phyloP scores from a whole-genome alignment of 2,797 vertebrate genomes.

The Xiphophorus birchmanni region DNA sequence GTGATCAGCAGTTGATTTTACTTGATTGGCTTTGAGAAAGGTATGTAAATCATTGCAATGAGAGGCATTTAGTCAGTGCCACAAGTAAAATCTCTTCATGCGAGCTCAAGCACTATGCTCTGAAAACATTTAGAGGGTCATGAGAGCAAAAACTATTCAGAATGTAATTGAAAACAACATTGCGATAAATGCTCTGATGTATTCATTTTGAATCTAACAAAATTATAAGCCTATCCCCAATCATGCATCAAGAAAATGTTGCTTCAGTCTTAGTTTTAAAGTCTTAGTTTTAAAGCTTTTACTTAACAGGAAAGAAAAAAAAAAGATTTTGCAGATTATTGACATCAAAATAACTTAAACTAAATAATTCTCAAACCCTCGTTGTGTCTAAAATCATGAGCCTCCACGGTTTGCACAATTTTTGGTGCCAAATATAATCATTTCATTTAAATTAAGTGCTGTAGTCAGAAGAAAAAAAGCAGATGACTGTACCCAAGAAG shows the following conservation, averaged over 20 bases:
- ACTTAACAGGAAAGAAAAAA: not conserved
- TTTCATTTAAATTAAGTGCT: slow-evolving; percentile 7
- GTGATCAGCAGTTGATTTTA: slow-evolving; percentile 29
- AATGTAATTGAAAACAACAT: not conserved
- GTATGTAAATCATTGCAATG: slow-evolving; percentile 20
- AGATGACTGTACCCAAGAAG: slow-evolving; percentile 21
- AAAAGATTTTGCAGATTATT: not conserved
- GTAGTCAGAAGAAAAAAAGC: slow-evolving; percentile 1
- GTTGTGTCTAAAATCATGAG: not conserved
- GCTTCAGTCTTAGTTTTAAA: not conserved
- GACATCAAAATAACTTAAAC: not conserved
- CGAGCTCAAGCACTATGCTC: not conserved
- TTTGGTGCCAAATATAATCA: not conserved
- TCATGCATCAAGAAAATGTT: not conserved
- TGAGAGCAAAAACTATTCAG: not conserved
- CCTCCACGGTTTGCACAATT: too few species aligned
- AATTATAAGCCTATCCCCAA: not conserved
- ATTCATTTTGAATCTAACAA: not conserved
- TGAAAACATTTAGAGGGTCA: not conserved
- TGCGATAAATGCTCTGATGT: not conserved
- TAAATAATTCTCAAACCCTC: not conserved
- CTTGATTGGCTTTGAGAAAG: slow-evolving; percentile 16
- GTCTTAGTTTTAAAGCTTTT: not conserved
- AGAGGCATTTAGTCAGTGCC: slow-evolving; percentile 14
- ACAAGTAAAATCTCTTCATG: slow-evolving; percentile 6